phyloP scores from a whole-genome alignment of 2,888 invertebrate species.

The Tenthredo distinguenda region DNA sequence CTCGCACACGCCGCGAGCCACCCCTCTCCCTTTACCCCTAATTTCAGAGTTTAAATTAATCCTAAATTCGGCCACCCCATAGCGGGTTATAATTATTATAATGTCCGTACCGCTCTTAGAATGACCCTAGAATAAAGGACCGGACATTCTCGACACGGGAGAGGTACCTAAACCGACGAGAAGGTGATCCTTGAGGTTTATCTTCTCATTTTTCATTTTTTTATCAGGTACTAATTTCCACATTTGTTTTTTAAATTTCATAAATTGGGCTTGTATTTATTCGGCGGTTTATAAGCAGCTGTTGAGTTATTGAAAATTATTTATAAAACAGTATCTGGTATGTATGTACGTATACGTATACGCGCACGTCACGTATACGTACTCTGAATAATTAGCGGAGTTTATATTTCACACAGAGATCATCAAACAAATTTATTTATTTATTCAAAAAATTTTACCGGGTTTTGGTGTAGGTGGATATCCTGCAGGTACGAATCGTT shows the following conservation, averaged over 20 bases:
- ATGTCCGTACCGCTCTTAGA: neutral
- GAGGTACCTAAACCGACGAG: neutral
- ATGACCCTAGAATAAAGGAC: neutral
- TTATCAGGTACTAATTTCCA: neutral
- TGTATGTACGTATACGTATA: neutral
- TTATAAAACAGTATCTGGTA: neutral
- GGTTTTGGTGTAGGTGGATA: neutral
- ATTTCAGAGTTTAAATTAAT: neutral
- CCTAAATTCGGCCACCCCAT: neutral
- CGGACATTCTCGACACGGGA: neutral
- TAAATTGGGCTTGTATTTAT: neutral
- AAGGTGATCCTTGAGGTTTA: neutral
- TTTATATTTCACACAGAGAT: neutral
- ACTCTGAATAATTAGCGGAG: neutral
- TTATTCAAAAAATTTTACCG: neutral
- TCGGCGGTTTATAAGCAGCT: neutral
- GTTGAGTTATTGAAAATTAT: neutral
- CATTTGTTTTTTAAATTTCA: neutral
- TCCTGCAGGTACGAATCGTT: neutral
- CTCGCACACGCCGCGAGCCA: neutral
- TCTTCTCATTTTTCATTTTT: neutral
- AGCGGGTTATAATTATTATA: neutral
- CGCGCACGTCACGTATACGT: neutral
- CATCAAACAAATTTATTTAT: conserved; percentile 5
- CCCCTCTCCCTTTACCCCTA: too few species aligned